Evolutionary conservation across 2,888 invertebrate genomes (phyloP).

Genomic region (Phyllotreta cruciferae): DNA sequence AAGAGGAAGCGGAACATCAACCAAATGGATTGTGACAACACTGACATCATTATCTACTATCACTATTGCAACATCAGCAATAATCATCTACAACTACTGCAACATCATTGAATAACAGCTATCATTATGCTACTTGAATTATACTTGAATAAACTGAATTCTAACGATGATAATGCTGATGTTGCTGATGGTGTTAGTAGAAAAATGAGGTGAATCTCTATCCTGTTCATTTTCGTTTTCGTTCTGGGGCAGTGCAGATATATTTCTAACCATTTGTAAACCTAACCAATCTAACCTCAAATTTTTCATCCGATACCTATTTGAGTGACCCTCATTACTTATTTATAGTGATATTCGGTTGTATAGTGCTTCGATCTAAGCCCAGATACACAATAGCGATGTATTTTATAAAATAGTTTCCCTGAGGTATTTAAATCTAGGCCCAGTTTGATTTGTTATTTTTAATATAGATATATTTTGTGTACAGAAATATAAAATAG

Average conservation of each 20-base stretch:
- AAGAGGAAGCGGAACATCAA: conserved; percentile 49
- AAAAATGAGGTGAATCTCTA: conserved; percentile 8
- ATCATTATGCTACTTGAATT: no score
- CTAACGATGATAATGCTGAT: not conserved
- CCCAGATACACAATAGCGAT: conserved; percentile 39
- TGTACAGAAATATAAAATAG: conserved; percentile 32
- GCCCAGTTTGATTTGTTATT: conserved; percentile 37
- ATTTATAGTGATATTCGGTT: conserved; percentile 10
- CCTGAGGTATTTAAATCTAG: conserved; percentile 43
- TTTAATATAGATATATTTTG: conserved; percentile 28
- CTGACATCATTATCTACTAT: conserved; percentile 1
- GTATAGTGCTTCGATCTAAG: conserved; percentile 34
- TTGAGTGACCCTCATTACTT: conserved; percentile 13
- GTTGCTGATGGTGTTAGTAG: not conserved
- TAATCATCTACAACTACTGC: no score
- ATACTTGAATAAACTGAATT: no score
- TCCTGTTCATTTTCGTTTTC: conserved; percentile 27
- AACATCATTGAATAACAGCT: no score
- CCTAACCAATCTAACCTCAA: conserved; percentile 43
- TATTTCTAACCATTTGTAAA: conserved; percentile 46
- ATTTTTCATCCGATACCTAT: conserved; percentile 25
- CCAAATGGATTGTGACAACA: conserved; percentile 40
- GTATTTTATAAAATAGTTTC: conserved; percentile 38
- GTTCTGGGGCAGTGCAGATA: conserved; percentile 52
- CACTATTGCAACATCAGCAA: not conserved